phyloP scores from a whole-genome alignment of 2,888 invertebrate genomes.

The Glaucopsyche alexis region DNA sequence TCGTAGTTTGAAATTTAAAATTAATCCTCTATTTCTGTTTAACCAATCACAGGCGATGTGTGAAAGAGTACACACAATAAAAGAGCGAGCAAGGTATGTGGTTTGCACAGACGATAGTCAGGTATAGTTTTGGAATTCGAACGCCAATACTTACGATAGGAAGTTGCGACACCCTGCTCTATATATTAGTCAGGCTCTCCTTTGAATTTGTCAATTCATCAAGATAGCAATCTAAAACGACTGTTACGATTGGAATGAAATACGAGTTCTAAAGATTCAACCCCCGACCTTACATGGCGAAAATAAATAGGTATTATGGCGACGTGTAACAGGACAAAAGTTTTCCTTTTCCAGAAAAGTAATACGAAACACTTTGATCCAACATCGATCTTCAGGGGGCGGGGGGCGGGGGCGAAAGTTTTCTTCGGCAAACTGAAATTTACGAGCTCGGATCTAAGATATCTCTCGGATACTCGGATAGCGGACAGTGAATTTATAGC shows the following conservation, averaged over 20 bases:
- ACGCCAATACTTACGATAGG: too few species aligned
- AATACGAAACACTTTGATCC: slow-evolving; percentile 31
- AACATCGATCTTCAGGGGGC: slow-evolving; percentile 34
- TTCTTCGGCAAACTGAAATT: slow-evolving; percentile 46
- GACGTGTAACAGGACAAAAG: background rate
- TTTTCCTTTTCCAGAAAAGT: background rate
- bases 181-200: too few species aligned
- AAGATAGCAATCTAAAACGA: background rate
- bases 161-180: too few species aligned
- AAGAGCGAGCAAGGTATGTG: too few species aligned
- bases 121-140: too few species aligned
- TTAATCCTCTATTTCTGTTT: too few species aligned
- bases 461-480: background rate
- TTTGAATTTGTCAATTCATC: too few species aligned
- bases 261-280: background rate
- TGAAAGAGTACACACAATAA: too few species aligned
- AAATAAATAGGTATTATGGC: slow-evolving; percentile 6
- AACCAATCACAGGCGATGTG: too few species aligned
- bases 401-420: slow-evolving; percentile 36
- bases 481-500: slow-evolving; percentile 44
- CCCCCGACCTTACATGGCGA: background rate
- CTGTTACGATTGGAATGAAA: background rate
- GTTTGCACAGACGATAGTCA: too few species aligned
- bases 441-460: slow-evolving; percentile 42
- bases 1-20: too few species aligned